Evolutionary conservation across 1,140 invertebrate species (phyloP), one percentile per base, ranked within the genome.

Genomic region (Wiebesia pumilae): DNA sequence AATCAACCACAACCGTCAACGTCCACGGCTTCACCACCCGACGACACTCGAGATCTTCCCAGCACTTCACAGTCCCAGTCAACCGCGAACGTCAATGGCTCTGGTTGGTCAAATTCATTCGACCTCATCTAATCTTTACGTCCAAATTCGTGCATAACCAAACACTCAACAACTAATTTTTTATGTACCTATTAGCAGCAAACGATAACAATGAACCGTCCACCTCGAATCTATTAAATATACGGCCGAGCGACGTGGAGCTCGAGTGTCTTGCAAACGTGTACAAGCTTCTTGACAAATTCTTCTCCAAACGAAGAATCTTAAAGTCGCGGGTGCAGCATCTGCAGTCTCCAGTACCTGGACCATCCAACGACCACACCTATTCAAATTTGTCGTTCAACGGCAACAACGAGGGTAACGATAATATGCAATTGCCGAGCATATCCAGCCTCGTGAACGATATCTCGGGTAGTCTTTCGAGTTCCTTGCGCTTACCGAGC

Each of bases 281-380:
- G 24, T 71, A 78, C 27, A 65, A 81, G 10, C 27, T 85, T 9
- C 33, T 85, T 30, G 69, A 85, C 9, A 85, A 78, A 24, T 85
- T 65, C 16, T 81, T 85, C 10, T 54, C 65, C 3, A 69, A 81
- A 65, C 79, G 54, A 27, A 40, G 9, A 65, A 79, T 71, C 6
- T 38, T 69, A 69, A 73, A 73, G 7, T 73, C 35, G 1, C 33
- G 38, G 24, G 35, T 3, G 4, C 69, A 73, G 24, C 33, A n/a
- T 38, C 24, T 21, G 12, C 27, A 84, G 27, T 65, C 54, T 14
- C 12, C 80, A 33, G 10, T 78, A 16, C 27, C 81, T 3, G 81
- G 86, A 33, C 51, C 81, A 3, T 89, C 75, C 4, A 91, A 88
- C 38, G 91, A 92, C 89, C 91, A 91, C 51, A 92, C 90, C 10